phyloP scores from a whole-genome alignment of 2,797 vertebrate species.

The Parambassis ranga region DNA sequence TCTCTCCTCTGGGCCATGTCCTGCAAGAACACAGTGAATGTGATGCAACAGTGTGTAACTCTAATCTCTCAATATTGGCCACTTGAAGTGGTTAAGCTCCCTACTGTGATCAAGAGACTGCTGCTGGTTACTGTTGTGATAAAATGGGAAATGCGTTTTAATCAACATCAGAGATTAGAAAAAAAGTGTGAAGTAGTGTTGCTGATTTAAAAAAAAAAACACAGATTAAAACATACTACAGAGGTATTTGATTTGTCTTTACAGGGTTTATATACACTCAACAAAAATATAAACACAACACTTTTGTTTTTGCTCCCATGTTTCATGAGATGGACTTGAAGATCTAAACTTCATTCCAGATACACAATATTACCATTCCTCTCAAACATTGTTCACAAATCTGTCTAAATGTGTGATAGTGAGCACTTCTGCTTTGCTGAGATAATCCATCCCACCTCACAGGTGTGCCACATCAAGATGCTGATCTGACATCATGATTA shows the following conservation, averaged over 20 bases:
- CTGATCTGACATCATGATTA: too few species aligned
- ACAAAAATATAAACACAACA: too few species aligned
- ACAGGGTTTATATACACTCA: too few species aligned
- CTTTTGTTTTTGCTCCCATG: too few species aligned
- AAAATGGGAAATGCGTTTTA: not conserved
- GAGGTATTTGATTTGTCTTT: not conserved
- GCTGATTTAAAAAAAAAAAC: not conserved
- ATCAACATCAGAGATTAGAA: not conserved
- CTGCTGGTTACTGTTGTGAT: not conserved
- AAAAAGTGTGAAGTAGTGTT: not conserved
- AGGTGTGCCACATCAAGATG: too few species aligned
- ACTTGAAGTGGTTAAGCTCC: constrained; percentile 1
- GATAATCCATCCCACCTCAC: too few species aligned
- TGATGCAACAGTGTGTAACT: constrained; percentile 49
- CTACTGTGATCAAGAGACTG: constrained; percentile 13
- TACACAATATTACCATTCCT: too few species aligned
- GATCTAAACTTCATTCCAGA: too few species aligned
- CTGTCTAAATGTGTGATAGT: too few species aligned
- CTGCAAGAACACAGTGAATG: not conserved
- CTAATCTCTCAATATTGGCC: constrained; percentile 6
- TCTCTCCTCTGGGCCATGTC: not conserved
- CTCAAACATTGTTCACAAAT: too few species aligned
- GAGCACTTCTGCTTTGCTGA: too few species aligned
- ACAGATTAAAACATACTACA: not conserved
- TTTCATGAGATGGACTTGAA: too few species aligned